Evolutionary conservation across 2,888 invertebrate species (phyloP), one percentile per base, ranked within the genome.

Genomic region (Blastobasis lacticolella): DNA sequence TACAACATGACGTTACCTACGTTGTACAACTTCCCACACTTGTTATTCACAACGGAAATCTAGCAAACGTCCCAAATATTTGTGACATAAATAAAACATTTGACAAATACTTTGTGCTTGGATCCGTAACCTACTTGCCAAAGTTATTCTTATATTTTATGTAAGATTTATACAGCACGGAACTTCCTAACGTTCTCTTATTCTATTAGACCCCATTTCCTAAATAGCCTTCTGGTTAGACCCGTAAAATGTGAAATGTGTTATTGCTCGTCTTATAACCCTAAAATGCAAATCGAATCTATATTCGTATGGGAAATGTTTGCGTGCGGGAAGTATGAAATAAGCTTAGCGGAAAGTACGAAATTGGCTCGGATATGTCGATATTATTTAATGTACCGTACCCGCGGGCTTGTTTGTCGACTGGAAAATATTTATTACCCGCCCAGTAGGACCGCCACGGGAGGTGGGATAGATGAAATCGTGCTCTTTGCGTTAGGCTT

Each of bases 321-420:
- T 81, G 74, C 75, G 70, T 74, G 74, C 64, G 68, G 74, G 67
- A 75, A 78, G 73, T 75, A 76, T 75, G 74, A 73, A 82, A 83
- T 81, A 75, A 81, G 83, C 80, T 81, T 78, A 78, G 73, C 71
- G 75, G 73, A 75, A 78, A 79, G 76, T 75, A 75, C 73, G 77
- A 77, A 81, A 84, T 82, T 81, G 84, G 80, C 81, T 78, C 67
- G 74, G 78, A 80, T 82, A 78, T 76, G 81, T 81, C 81, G 80
- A 83, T 83, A 81, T 81, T 81, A 84, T 81, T 82, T 81, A 83
- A 84, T 79, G 80, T 81, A 76, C 69, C 76, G 72, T 67, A 66
- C 73, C 72, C 74, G 66, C 67, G 69, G 77, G 75, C 73, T 73
- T 81, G 75, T 80, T 80, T 81, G 78, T 78, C 72, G 74, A 75